Conservation (phyloP, 2,888 invertebrate genomes). For the Stenoptilia bipunctidactyla region DNA sequence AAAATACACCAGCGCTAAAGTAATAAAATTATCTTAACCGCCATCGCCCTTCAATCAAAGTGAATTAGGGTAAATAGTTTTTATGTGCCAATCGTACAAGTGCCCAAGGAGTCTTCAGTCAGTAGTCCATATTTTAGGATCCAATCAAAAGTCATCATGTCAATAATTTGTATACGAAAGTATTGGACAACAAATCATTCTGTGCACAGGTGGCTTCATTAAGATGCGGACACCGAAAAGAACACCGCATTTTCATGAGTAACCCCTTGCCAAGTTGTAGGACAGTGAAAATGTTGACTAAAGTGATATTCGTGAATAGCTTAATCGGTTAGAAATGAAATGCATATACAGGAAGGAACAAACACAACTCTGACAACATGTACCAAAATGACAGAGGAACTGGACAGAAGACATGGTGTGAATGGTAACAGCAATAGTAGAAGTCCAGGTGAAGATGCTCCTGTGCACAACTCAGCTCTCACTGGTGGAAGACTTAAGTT, state of each 20-base stretch:
- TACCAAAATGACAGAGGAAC: slow-evolving; percentile 75
- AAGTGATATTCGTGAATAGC: slow-evolving; percentile 59
- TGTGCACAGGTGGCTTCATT: slow-evolving; percentile 62
- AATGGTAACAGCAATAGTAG: slow-evolving; percentile 77
- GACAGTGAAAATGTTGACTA: slow-evolving; percentile 24
- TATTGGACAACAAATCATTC: slow-evolving; percentile 42
- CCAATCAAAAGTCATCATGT: slow-evolving; percentile 56
- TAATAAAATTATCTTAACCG: slow-evolving; percentile 62
- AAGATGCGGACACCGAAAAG: slow-evolving; percentile 65
- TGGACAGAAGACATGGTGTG: slow-evolving; percentile 80
- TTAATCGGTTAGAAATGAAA: slow-evolving; percentile 73
- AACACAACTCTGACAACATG: slow-evolving; percentile 80
- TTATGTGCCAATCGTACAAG: slow-evolving; percentile 40
- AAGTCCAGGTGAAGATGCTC: slow-evolving; percentile 57
- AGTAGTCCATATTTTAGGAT: slow-evolving; percentile 28
- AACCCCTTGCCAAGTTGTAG: slow-evolving; percentile 11
- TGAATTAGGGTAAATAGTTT: slow-evolving; percentile 28
- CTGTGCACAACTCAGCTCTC: slow-evolving; percentile 52
- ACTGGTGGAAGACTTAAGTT: slow-evolving; percentile 84
- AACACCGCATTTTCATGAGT: slow-evolving; percentile 41
- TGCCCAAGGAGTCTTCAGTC: slow-evolving; percentile 30
- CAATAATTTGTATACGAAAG: slow-evolving; percentile 66
- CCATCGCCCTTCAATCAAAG: too few species aligned
- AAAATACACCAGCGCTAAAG: slow-evolving; percentile 67
- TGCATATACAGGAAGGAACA: slow-evolving; percentile 76